Evolutionary conservation across 2,888 invertebrate species (phyloP).

Genomic region (Steinernema carpocapsae): DNA sequence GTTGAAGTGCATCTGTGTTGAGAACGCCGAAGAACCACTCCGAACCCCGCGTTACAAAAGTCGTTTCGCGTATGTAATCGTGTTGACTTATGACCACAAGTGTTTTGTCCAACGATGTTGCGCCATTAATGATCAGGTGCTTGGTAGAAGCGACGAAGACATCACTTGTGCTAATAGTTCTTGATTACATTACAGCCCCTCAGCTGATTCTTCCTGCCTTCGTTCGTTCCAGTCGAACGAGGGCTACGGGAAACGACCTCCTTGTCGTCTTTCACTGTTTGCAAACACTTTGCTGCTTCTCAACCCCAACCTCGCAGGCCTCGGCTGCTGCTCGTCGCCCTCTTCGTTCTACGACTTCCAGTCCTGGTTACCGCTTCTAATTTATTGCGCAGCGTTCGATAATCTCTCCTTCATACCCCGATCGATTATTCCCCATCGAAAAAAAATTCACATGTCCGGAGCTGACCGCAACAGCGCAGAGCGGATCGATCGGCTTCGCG

Average conservation of each 20-base stretch:
- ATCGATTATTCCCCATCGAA: neutral
- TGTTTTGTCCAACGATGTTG: neutral
- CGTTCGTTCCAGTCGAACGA: conserved; percentile 29
- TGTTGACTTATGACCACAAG: neutral
- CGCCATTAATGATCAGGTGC: conserved; percentile 33
- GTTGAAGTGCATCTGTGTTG: too few species aligned
- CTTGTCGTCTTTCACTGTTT: conserved; percentile 33
- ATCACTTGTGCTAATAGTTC: conserved; percentile 25
- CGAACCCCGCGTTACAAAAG: too few species aligned
- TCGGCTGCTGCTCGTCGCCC: conserved; percentile 8
- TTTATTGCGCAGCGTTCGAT: conserved; percentile 23
- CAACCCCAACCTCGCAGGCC: neutral
- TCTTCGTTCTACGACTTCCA: conserved; percentile 21
- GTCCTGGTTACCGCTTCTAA: neutral
- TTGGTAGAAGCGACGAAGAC: conserved; percentile 2
- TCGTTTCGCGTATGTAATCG: too few species aligned
- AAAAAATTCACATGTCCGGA: neutral
- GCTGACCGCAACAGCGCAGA: conserved; percentile 20
- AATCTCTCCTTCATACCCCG: neutral
- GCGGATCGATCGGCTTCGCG: conserved; percentile 21
- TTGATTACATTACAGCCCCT: conserved; percentile 33
- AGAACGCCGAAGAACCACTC: too few species aligned
- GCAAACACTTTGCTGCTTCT: conserved; percentile 27
- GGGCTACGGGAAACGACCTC: conserved; percentile 31
- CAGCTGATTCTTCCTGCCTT: conserved; percentile 1